Conservation (phyloP, 2,797 vertebrate genomes). For the Lacerta agilis region DNA sequence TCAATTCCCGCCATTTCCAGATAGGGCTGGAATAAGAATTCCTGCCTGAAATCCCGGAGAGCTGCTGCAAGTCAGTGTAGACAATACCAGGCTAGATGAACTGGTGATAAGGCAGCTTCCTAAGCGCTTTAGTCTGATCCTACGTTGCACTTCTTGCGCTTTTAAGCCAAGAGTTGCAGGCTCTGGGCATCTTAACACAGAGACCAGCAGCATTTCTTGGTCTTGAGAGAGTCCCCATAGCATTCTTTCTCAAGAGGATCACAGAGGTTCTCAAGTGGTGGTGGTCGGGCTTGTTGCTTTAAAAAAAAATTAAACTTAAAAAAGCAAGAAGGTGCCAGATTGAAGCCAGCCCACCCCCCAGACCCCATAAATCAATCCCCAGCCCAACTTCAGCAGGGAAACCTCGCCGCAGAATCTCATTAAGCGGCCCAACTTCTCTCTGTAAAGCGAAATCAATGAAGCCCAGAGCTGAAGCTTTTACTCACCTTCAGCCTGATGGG, state of each 20-base stretch:
- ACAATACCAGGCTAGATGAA: too few species aligned
- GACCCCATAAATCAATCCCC: not conserved
- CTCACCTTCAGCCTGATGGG: conserved; percentile 68
- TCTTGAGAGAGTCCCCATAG: not conserved
- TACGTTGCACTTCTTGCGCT: not conserved
- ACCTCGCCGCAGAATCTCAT: not conserved
- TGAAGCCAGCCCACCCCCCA: not conserved
- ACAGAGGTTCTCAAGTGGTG: not conserved
- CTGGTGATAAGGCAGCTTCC: not conserved
- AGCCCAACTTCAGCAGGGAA: not conserved
- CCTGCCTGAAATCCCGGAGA: not conserved
- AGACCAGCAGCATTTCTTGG: not conserved
- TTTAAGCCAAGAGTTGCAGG: too few species aligned
- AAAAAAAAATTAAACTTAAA: not conserved
- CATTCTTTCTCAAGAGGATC: not conserved
- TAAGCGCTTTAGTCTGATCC: not conserved
- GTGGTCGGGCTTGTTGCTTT: not conserved
- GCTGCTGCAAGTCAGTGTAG: not conserved
- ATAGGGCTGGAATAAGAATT: not conserved
- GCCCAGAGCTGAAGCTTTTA: not conserved
- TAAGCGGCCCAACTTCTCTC: not conserved
- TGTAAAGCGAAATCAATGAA: too few species aligned
- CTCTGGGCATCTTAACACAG: not conserved
- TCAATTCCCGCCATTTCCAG: not conserved
- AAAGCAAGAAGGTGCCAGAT: not conserved